Evolutionary conservation across 1,140 invertebrate species (phyloP).

Genomic region (Sweltsa coloradensis): DNA sequence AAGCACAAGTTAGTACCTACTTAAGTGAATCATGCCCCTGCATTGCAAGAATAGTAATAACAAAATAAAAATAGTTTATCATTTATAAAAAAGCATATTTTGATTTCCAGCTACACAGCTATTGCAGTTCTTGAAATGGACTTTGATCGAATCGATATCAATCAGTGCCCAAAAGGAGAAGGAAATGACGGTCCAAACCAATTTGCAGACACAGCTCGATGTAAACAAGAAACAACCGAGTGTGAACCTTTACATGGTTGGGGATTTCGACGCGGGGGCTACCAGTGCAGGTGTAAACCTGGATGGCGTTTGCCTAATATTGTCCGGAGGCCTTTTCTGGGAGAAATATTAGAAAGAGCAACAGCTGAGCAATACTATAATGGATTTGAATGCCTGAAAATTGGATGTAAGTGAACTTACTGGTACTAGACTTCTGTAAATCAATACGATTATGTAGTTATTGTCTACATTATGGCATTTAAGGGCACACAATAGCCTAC

Average conservation of each 20-base stretch:
- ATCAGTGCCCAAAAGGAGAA: conserved; percentile 82
- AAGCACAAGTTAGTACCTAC: too few relatives aligned
- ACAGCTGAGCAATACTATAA: conserved; percentile 84
- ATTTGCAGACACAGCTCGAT: conserved; percentile 82
- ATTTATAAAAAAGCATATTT: conserved; percentile 9
- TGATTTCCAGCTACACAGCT: conserved; percentile 69
- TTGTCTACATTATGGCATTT: too few relatives aligned
- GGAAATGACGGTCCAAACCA: conserved; percentile 82
- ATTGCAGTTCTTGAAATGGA: conserved; percentile 91
- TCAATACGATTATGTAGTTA: too few relatives aligned
- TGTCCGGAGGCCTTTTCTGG: conserved; percentile 78
- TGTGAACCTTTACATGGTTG: conserved; percentile 94
- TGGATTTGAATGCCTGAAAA: conserved; percentile 81
- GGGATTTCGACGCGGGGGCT: conserved; percentile 90
- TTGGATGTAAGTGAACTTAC: conserved; percentile 71
- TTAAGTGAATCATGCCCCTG: too few relatives aligned
- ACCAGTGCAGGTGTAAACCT: conserved; percentile 88
- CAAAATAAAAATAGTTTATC: neutral
- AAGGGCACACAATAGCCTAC: too few relatives aligned
- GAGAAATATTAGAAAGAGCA: conserved; percentile 86
- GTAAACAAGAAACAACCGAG: conserved; percentile 89
- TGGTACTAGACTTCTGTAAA: too few relatives aligned
- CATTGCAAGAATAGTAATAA: too few relatives aligned
- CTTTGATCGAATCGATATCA: conserved; percentile 94
- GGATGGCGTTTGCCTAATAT: conserved; percentile 77